A percentile compares a stretch with the other conserved stretches of the same genome.
Evolutionary conservation across 2,888 invertebrate species (phyloP).

Genomic region (Drosophila subquinaria): DNA sequence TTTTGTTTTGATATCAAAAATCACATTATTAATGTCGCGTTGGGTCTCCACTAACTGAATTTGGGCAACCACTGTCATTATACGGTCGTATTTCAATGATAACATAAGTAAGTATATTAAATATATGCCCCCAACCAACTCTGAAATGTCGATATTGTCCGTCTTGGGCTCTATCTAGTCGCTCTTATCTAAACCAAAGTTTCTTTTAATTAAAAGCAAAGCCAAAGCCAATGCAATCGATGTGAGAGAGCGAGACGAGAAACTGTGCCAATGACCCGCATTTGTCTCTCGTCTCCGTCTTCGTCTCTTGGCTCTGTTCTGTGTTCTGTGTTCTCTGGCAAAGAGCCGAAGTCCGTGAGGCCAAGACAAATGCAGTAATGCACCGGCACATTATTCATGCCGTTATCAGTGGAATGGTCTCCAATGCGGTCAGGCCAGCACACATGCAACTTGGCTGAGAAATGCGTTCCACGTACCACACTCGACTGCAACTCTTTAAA

Average conservation of each 20-base stretch:
- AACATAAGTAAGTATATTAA: constrained; percentile 56
- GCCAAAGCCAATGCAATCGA: constrained; percentile 39
- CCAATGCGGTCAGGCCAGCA: constrained; percentile 34
- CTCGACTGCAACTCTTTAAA: constrained; percentile 30
- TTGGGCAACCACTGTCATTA: constrained; percentile 40
- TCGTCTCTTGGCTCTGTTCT: neutral
- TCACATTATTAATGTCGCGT: constrained; percentile 70
- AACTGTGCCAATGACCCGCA: constrained; percentile 78
- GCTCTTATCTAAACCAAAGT: constrained; percentile 75
- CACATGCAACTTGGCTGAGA: constrained; percentile 45
- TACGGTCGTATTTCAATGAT: constrained; percentile 75
- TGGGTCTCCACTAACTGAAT: constrained; percentile 46
- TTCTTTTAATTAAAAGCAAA: constrained; percentile 78
- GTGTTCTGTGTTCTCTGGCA: constrained; percentile 29
- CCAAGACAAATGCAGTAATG: constrained; percentile 78
- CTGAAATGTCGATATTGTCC: constrained; percentile 61
- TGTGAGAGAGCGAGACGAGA: constrained; percentile 28
- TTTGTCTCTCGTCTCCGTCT: constrained; percentile 40
- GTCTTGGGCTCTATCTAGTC: constrained; percentile 63
- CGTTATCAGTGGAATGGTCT: constrained; percentile 74
- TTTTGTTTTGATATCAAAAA: constrained; percentile 70
- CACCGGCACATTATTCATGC: constrained; percentile 81
- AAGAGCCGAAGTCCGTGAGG: constrained; percentile 36
- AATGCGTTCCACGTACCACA: constrained; percentile 55
- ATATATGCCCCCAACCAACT: constrained; percentile 41